Base-by-base conservation (phyloP, 1,140 invertebrate species). In the Danaus melanippus region DNA sequence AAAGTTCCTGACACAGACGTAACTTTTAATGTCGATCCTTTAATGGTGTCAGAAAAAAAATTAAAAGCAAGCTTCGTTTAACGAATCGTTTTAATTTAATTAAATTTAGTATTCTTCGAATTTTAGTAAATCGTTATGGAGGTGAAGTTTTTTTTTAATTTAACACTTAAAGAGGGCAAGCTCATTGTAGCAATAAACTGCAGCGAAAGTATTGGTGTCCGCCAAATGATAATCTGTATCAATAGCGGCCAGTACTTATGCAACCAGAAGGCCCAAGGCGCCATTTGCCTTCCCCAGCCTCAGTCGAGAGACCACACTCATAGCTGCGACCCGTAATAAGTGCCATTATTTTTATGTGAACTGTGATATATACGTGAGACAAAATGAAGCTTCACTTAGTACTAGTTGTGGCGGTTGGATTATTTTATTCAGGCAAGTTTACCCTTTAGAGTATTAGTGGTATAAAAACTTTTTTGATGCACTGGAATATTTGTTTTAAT, bases 171-270 rank as follows among this genome's bases (percentile, higher is more conserved):
- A 62, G 60, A 66, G 58, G 52, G 56, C 72, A 60, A 60, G 66
- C 60, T 58, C 62, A 65, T 57, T 75, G 64, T 59, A 67, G 66
- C 65, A 71, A 65, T 68, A 73, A 73, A 76, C 58, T 69, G 71
- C 66, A 80, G 82, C 76, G 82, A 85, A 85, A 85, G 82, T 85
- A 66, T 66, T 75, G 60, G 76, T 81, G 82, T 81, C 82, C 80
- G 77, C 79, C 80, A 85, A 85, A 85, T 84, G 77, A 81, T 86
- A 82, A 82, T 84, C 80, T 82, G 76, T 84, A 81, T 82, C 74
- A 80, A 74, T 68, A 74, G 66, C 62, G 60, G 62, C 58, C 58
- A 62, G 69, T 78, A 74, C 74, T 86, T 84, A 86, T 84, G 82
- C 82, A 86, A 86, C 68, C 56, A 56, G 53, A 69, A 55, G 60